Evolutionary conservation across 2,113 vertebrate genomes (phyloP).

Genomic region (Strix aluco): DNA sequence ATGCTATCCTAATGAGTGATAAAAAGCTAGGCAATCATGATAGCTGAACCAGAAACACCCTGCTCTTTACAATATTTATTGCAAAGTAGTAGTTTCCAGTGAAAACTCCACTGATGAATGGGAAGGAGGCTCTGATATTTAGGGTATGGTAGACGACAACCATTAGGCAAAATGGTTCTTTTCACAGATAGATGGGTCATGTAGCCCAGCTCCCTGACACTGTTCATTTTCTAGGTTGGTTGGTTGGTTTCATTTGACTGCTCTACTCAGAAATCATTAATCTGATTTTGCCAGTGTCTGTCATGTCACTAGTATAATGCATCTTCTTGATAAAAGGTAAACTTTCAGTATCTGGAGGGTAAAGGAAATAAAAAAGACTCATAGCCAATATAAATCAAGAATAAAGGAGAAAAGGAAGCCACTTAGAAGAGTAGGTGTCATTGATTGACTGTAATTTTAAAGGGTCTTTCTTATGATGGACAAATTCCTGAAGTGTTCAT

Average conservation of each 20-base stretch:
- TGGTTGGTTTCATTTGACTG: background rate
- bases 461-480: conserved; percentile 49
- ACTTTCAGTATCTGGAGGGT: background rate
- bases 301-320: background rate
- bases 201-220: background rate
- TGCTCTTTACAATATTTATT: background rate
- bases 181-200: background rate
- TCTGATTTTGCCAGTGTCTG: background rate
- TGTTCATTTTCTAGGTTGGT: background rate
- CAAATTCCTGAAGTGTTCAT: conserved; percentile 68
- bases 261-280: background rate
- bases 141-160: background rate
- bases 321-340: conserved; percentile 41
- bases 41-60: background rate
- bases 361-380: conserved; percentile 49
- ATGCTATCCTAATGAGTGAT: background rate
- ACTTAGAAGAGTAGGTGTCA: conserved; percentile 49
- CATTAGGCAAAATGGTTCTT: background rate
- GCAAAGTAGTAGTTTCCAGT: background rate
- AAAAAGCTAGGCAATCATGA: background rate
- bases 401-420: conserved; percentile 24
- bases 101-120: background rate
- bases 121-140: background rate
- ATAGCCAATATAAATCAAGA: conserved; percentile 28
- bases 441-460: conserved; percentile 68